These are phyloP conservation scores for Poeciliopsis turrubarensis DNA, from an alignment of 2,113 vertebrate species.

Conservation along the genomic window DNA sequence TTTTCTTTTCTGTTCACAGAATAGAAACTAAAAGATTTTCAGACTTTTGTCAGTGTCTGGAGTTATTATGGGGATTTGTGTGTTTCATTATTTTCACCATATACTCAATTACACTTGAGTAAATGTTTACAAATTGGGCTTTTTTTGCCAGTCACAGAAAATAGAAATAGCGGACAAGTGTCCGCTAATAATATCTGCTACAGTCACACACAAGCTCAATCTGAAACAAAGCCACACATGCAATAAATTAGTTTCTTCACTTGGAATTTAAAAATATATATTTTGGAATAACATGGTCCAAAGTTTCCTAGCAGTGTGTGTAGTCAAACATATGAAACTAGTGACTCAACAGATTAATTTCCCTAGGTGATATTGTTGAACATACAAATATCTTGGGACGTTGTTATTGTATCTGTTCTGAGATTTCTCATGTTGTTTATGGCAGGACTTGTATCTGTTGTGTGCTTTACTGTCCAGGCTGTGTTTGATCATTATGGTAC, in stretches of 20 bases:
- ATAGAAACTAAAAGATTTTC: constrained; percentile 17
- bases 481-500: constrained; percentile 32
- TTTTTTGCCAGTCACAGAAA: constrained; percentile 30
- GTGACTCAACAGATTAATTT: not conserved
- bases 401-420: not conserved
- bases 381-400: not conserved
- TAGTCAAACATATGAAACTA: not conserved
- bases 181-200: constrained; percentile 26
- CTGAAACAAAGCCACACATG: constrained; percentile 1
- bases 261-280: not conserved
- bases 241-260: not conserved
- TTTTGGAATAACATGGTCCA: not conserved
- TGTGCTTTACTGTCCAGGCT: constrained; percentile 26
- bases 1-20: constrained; percentile 3
- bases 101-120: not conserved
- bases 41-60: constrained; percentile 23
- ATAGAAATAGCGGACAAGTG: constrained; percentile 45
- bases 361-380: not conserved
- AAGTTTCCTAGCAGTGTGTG: not conserved
- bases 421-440: constrained; percentile 12
- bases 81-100: constrained; percentile 18
- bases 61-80: constrained; percentile 34
- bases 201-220: constrained; percentile 24
- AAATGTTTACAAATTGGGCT: constrained; percentile 1
- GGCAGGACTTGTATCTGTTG: not conserved